Evolutionary conservation across 1,140 invertebrate genomes (phyloP).

Genomic region (Carposina sasakii): DNA sequence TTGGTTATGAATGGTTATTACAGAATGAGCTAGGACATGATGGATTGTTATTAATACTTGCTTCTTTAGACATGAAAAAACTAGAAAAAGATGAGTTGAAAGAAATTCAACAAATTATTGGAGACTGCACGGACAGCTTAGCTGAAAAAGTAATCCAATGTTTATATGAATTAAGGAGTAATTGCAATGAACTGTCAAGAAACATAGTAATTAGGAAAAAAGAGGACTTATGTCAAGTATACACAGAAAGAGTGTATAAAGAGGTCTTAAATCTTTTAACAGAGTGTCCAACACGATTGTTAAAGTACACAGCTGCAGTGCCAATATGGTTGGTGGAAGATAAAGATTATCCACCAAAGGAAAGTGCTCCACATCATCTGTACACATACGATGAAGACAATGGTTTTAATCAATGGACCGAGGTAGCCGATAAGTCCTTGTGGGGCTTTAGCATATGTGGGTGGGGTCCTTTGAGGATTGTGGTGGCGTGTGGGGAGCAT

Average conservation of each 20-base stretch:
- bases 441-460: slow-evolving; percentile 54
- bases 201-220: slow-evolving; percentile 23
- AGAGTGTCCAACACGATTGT: slow-evolving; percentile 33
- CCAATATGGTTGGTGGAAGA: slow-evolving; percentile 43
- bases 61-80: slow-evolving; percentile 50
- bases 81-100: slow-evolving; percentile 30
- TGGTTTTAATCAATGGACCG: slow-evolving; percentile 46
- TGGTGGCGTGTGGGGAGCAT: slow-evolving; percentile 50
- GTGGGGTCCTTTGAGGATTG: slow-evolving; percentile 46
- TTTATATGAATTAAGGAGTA: slow-evolving; percentile 25
- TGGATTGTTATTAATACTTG: slow-evolving; percentile 44
- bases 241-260: slow-evolving; percentile 47
- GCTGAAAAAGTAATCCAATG: slow-evolving; percentile 50
- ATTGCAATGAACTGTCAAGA: slow-evolving; percentile 20
- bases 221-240: slow-evolving; percentile 35
- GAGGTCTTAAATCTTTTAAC: slow-evolving; percentile 42
- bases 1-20: slow-evolving; percentile 52
- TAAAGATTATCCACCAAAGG: slow-evolving; percentile 3
- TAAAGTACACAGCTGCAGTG: slow-evolving; percentile 37
- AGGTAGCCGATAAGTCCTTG: slow-evolving; percentile 50
- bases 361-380: slow-evolving; percentile 33
- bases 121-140: slow-evolving; percentile 39
- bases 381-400: slow-evolving; percentile 37
- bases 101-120: slow-evolving; percentile 33
- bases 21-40: slow-evolving; percentile 41